Evolutionary conservation across 1,140 invertebrate species (phyloP), one percentile per base, ranked within the genome.

Genomic region (Leguminivora glycinivorella): DNA sequence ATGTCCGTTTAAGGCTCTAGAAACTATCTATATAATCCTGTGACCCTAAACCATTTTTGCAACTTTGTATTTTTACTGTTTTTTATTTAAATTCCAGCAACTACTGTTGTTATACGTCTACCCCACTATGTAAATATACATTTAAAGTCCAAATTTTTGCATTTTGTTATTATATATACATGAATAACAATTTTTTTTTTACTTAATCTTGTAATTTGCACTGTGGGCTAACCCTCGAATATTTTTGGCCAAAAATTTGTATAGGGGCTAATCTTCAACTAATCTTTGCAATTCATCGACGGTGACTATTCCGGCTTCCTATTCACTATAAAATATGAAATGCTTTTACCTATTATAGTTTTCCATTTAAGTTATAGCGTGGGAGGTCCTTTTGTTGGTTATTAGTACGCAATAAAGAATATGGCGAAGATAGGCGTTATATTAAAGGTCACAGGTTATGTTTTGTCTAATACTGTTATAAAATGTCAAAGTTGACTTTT

Each of bases 81-180:
- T 70, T 22, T 69, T 22, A 34, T 56, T 29, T 72, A 3, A 68
- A 70, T 71, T 52, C 1, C 47, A 1, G 38, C 12, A 66, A 58
- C 69, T 34, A 10, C 60, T n/a, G n/a, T n/a, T n/a, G n/a, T n/a
- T n/a, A n/a, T 67, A 66, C 70, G 67, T 71, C 6, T 47, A 47
- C 43, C 43, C 43, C n/a, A 47, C 43, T 17, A 47, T 47, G 34
- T 12, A 38, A 38, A 38, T 38, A 6, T 38, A 4, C 34, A 14
- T 38, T 47, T 47, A 47, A 17, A 4, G 43, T 38, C 34, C 34
- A 5, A 47, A 47, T 47, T 17, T 47, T n/a, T 47, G 43, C n/a
- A 17, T 47, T 5, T 47, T 17, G 43, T 19, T n/a, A 47, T n/a
- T 1, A 10, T 43, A 38, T 38, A 38, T 38, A 9, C 2, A 38